Evolutionary conservation across 2,888 invertebrate species (phyloP), one percentile per base, ranked within the genome.

Genomic region (Tenthredo mesomela): DNA sequence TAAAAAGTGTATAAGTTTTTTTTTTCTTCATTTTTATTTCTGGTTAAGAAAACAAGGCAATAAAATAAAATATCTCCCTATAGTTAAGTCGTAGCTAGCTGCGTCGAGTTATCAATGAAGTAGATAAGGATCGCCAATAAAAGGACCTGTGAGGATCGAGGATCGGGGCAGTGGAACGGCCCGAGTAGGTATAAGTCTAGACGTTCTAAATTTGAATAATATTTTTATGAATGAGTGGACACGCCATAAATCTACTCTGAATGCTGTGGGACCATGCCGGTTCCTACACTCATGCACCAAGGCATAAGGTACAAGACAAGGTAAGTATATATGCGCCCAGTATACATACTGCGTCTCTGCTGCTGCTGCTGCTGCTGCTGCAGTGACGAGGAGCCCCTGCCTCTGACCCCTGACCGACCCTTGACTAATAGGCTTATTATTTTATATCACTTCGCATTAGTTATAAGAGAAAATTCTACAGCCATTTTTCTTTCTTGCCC

Each of bases 121-220:
- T 86, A 88, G 89, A 89, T 88, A 89, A 90, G 88, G 83, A 88
- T 88, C 88, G 85, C 78, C 87, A 88, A 88, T 88, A 86, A 87
- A 84, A 84, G 80, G 50, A 33, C 21, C 67, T 43, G 61, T 82
- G 85, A 47, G 47, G 47, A 47, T 47, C 86, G 82, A 84, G 86
- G 85, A 82, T 47, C 47, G 47, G 82, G 61, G 70, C 54, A 15
- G 18, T 54, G 78, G 67, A 54, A 29, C 21, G n/a, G 50, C 33
- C 10, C n/a, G 25, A 29, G 75, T 82, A 50, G 29, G 67, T 86
- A 70, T 25, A 84, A 88, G 92, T 92, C 92, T 92, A 92, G 92
- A 92, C 92, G 89, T 91, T 92, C 91, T 91, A 92, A 93, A 93
- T 93, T 92, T 92, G 92, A 93, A 93, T 92, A 92, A 92, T 93